Base-by-base conservation (phyloP, 1,140 invertebrate genomes). In the Chrysopa pallens region DNA sequence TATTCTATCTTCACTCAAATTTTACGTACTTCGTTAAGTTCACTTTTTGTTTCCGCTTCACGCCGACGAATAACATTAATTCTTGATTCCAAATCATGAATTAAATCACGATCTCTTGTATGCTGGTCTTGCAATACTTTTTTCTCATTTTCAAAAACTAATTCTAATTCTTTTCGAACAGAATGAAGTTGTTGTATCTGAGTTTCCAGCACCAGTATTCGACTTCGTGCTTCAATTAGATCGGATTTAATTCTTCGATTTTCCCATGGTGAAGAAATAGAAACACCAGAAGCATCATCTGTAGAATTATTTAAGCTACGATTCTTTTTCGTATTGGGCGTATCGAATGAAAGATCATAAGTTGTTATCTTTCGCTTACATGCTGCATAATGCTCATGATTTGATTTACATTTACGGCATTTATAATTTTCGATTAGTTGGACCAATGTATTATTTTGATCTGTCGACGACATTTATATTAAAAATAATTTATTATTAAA, bases 61-160 rank as follows among this genome's bases (percentile, higher is more conserved):
- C 72, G 59, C 41, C 68, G 67, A n/a, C 69, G 58, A 6, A 76
- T 51, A 7, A 58, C 46, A 42, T 68, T 59, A 2, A 78, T 36
- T 36, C 70, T 60, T 13, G 63, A 59, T 49, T 76, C 72, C 50
- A 76, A 55, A 8, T 76, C 72, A 8, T n/a, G n/a, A n/a, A n/a
- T n/a, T n/a, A n/a, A n/a, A n/a, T n/a, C n/a, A n/a, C 69, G 63
- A 47, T 74, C 70, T 29, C 62, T 61, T 42, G 75, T 73, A 42
- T 71, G 67, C 50, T 76, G 72, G 14, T 67, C 56, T 40, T 66
- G 61, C 2, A 76, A 52, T 0, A 63, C 68, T 5, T 60, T 49
- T n/a, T 68, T 70, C 53, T 79, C 76, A 48, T 68, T 69, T 48
- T 78, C 70, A 56, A 71, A 77, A 14, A 74, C 48, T 6, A 74